These are phyloP conservation scores for Shargacucullia verbasci DNA, from an alignment of 2,888 invertebrate species.

Conservation along the genomic window DNA sequence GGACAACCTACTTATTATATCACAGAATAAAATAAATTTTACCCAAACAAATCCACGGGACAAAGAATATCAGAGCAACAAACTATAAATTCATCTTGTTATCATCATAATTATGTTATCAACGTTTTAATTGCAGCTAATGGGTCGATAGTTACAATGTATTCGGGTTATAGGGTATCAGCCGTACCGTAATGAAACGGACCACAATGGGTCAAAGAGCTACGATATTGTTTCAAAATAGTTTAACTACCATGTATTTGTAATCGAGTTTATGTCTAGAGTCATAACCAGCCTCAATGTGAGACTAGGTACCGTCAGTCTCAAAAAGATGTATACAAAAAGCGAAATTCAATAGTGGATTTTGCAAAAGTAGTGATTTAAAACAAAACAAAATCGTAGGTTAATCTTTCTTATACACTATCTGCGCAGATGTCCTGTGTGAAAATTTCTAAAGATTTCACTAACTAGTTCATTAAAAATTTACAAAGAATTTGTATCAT, in stretches of 20 bases:
- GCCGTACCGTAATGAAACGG: conserved; percentile 45
- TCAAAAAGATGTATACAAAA: too few relatives aligned
- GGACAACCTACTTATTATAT: too few relatives aligned
- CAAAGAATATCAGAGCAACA: conserved; percentile 35
- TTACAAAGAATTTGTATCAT: too few relatives aligned
- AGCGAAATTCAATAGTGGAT: too few relatives aligned
- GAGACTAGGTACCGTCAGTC: too few relatives aligned
- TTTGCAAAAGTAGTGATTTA: too few relatives aligned
- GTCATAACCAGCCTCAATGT: conserved; percentile 3
- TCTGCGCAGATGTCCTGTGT: too few relatives aligned
- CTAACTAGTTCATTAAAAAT: too few relatives aligned
- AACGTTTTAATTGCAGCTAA: conserved; percentile 82
- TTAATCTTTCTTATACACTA: too few relatives aligned
- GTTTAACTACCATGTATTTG: conserved; percentile 53
- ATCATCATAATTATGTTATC: conserved; percentile 81
- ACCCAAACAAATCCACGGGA: conserved; percentile 24
- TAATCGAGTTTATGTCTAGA: conserved; percentile 19
- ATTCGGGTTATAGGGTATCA: conserved; percentile 63
- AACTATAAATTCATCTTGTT: conserved; percentile 60
- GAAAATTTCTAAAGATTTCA: too few relatives aligned
- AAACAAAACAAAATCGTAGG: too few relatives aligned
- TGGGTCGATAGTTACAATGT: conserved; percentile 80
- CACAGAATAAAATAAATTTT: conserved; percentile 1
- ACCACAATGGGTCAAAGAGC: conserved; percentile 39
- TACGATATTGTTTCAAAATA: conserved; percentile 59